These are phyloP conservation scores for Aix galericulata DNA, from an alignment of 2,113 vertebrate species.

Conservation along the genomic window DNA sequence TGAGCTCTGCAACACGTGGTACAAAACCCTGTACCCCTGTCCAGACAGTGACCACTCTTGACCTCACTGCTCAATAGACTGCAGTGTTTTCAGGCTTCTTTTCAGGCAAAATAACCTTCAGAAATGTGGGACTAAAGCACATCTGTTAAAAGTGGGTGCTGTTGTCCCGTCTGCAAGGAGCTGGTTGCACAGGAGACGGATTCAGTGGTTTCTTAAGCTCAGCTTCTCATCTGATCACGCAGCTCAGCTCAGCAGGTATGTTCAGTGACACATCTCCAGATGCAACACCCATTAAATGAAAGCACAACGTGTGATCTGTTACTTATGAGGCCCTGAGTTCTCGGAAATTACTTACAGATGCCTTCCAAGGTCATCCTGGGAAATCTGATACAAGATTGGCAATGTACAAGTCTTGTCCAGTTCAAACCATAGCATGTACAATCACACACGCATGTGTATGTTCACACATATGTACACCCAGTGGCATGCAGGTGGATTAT, in stretches of 20 bases:
- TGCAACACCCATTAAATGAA: neutral
- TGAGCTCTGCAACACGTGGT: neutral
- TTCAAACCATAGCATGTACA: neutral
- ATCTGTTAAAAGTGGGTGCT: neutral
- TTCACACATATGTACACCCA: rapidly evolving
- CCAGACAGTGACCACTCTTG: neutral
- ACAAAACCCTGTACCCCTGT: neutral
- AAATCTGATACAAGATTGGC: rapidly evolving
- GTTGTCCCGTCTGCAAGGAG: neutral
- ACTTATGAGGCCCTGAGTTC: neutral
- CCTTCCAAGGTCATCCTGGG: neutral
- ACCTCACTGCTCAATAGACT: neutral
- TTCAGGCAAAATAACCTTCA: neutral
- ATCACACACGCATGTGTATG: neutral
- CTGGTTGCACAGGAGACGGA: neutral
- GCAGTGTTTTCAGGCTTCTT: neutral
- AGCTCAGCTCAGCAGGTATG: neutral
- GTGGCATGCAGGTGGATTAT: neutral
- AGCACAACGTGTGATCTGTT: neutral
- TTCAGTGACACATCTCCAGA: neutral
- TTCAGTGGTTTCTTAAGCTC: neutral
- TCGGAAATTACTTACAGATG: neutral
- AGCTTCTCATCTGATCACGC: neutral
- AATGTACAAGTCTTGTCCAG: neutral
- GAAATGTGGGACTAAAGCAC: neutral